Evolutionary conservation across 1,140 invertebrate species (phyloP).

Genomic region (Andricus grossulariae): DNA sequence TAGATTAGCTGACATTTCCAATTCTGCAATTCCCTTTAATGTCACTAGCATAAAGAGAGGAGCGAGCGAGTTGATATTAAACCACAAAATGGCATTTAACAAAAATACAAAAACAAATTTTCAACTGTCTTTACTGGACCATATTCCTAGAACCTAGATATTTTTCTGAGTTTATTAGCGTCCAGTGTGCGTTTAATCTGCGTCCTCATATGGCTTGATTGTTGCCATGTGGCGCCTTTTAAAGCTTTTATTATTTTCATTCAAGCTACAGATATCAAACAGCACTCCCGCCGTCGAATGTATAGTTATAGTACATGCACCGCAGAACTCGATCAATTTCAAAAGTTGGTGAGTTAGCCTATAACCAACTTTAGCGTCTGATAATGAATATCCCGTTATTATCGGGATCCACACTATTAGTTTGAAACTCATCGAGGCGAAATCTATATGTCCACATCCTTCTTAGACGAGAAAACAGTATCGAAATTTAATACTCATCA

Average conservation of each 20-base stretch:
- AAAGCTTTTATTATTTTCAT: slow-evolving; percentile 6
- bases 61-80: no score
- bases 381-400: slow-evolving; percentile 28
- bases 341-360: slow-evolving; percentile 28
- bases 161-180: background rate
- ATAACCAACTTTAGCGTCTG: slow-evolving; percentile 27
- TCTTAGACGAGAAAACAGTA: background rate
- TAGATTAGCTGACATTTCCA: slow-evolving; percentile 7
- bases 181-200: background rate
- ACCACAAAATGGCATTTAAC: background rate
- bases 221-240: background rate
- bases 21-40: background rate
- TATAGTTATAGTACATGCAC: background rate
- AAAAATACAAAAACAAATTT: background rate
- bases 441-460: slow-evolving; percentile 3
- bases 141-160: background rate
- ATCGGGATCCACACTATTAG: slow-evolving; percentile 7
- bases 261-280: slow-evolving; percentile 10
- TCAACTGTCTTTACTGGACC: background rate
- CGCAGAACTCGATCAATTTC: slow-evolving; percentile 25
- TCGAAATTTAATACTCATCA: slow-evolving; percentile 4
- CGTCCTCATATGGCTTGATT: background rate
- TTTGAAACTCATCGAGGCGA: slow-evolving; percentile 2
- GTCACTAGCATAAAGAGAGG: background rate
- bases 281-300: background rate